These are phyloP conservation scores for Falcunculus frontatus DNA, from an alignment of 2,113 vertebrate species.

Conservation along the genomic window DNA sequence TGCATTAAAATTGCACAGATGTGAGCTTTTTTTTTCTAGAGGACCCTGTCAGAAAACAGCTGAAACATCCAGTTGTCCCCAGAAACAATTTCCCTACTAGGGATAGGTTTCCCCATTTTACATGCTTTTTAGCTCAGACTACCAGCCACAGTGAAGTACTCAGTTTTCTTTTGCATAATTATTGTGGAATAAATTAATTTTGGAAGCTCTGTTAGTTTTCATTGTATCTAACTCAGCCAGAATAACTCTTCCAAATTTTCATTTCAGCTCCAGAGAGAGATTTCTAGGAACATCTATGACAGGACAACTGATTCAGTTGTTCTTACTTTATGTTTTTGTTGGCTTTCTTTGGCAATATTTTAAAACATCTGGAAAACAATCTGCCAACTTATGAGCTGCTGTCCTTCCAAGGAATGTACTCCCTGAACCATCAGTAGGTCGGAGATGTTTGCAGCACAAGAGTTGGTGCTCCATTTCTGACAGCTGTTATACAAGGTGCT, in stretches of 20 bases:
- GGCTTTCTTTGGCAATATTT: neutral
- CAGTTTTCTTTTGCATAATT: neutral
- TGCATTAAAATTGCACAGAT: neutral
- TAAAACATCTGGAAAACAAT: conserved; percentile 25
- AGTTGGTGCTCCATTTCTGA: neutral
- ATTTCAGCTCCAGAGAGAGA: conserved; percentile 29
- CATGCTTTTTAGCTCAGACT: neutral
- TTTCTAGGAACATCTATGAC: conserved; percentile 50
- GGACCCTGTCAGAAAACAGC: neutral
- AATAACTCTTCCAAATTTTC: conserved; percentile 2
- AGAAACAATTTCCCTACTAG: neutral
- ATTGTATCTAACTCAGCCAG: neutral
- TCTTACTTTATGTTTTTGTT: conserved; percentile 26
- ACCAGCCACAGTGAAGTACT: neutral
- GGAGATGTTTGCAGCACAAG: neutral
- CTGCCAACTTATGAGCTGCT: neutral
- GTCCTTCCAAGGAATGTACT: neutral
- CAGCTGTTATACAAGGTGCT: neutral
- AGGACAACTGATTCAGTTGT: neutral
- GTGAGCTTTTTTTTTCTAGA: neutral
- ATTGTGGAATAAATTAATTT: neutral
- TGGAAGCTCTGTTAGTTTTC: conserved; percentile 2
- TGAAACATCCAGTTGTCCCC: neutral
- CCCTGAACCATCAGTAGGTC: neutral
- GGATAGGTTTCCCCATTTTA: neutral